These are phyloP conservation scores for Agonum fuliginosum DNA, from an alignment of 2,888 invertebrate species.

Conservation along the genomic window DNA sequence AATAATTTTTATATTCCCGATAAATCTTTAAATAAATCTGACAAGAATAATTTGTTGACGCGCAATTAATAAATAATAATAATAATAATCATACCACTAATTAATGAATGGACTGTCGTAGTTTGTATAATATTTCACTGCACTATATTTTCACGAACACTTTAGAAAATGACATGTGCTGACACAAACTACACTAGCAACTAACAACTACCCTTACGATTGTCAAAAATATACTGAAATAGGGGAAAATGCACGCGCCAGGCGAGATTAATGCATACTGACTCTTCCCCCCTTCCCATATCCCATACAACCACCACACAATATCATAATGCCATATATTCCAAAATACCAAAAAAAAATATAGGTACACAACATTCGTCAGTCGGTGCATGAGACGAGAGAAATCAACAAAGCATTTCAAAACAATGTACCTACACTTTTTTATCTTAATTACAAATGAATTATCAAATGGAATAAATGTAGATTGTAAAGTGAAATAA, in stretches of 20 bases:
- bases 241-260: conserved; percentile 35
- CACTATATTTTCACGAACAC: conserved; percentile 26
- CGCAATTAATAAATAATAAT: background rate
- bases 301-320: background rate
- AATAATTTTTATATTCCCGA: background rate
- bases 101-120: background rate
- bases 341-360: conserved; percentile 13
- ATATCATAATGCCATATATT: no score
- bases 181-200: conserved; percentile 22
- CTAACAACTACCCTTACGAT: conserved; percentile 37
- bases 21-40: background rate
- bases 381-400: no score
- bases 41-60: no score
- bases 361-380: no score
- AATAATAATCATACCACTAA: background rate
- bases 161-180: conserved; percentile 6
- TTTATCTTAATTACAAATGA: no score
- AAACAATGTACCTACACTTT: no score
- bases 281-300: conserved; percentile 9
- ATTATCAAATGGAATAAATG: conserved; percentile 2
- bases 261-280: conserved; percentile 38
- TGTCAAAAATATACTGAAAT: conserved; percentile 52
- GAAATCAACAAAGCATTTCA: no score
- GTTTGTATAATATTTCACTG: conserved; percentile 27
- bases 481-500: background rate